A percentile compares a stretch with the other conserved stretches of the same genome.
phyloP scores from a whole-genome alignment of 2,113 vertebrate genomes.

The Rutilus rutilus region DNA sequence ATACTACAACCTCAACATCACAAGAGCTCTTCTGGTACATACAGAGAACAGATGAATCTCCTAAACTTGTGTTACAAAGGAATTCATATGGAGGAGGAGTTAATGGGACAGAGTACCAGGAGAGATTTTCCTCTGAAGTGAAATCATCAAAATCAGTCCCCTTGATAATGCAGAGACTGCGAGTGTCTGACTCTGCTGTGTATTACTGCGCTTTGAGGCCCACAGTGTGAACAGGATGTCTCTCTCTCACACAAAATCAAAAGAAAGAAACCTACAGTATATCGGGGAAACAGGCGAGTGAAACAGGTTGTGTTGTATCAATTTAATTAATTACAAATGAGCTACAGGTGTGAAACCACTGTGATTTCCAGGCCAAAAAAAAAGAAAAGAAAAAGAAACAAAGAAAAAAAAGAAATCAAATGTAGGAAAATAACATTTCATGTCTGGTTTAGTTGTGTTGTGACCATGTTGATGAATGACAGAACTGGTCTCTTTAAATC shows the following conservation, averaged over 20 bases:
- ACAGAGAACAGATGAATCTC: background rate
- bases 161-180: background rate
- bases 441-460: too few species aligned
- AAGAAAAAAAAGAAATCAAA: too few species aligned
- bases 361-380: too few species aligned
- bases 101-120: background rate
- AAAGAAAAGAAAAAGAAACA: too few species aligned
- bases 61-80: conserved; percentile 9
- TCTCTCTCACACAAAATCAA: background rate
- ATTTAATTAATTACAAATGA: too few species aligned
- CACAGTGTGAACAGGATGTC: background rate
- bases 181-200: too few species aligned
- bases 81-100: conserved; percentile 4
- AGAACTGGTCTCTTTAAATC: too few species aligned
- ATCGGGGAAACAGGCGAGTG: background rate
- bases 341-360: too few species aligned
- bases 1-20: background rate
- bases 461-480: too few species aligned
- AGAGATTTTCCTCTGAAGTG: conserved; percentile 17
- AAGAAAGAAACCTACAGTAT: background rate
- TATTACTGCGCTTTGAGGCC: too few species aligned
- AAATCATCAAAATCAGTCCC: background rate
- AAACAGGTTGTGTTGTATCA: too few species aligned
- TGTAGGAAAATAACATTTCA: too few species aligned
- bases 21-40: conserved; percentile 43